Conservation (phyloP, 2,113 vertebrate species). For the Setophaga coronata region DNA sequence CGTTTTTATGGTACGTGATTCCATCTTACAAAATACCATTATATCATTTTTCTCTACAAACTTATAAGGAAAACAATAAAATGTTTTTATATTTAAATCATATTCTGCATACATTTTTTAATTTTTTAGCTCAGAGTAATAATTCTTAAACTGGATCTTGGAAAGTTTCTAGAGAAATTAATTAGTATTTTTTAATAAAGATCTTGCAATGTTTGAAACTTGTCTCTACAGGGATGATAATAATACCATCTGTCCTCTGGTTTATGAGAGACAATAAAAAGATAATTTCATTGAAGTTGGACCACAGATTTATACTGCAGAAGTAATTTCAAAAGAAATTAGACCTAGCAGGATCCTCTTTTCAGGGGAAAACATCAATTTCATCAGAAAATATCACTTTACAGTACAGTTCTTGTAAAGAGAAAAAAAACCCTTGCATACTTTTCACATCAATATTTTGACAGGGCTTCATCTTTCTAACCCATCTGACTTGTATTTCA, state of each 20-base stretch:
- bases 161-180: neutral
- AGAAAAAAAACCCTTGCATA: neutral
- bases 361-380: neutral
- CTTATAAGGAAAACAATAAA: neutral
- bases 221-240: neutral
- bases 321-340: slow-evolving; percentile 47
- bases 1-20: neutral
- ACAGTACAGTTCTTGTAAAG: neutral
- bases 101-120: neutral
- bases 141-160: neutral
- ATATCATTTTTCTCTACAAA: neutral
- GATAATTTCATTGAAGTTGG: slow-evolving; percentile 25
- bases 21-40: neutral
- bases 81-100: neutral
- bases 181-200: slow-evolving; percentile 19
- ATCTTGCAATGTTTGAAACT: neutral
- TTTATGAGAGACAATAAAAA: slow-evolving; percentile 30
- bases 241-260: neutral
- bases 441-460: neutral
- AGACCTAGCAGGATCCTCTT: slow-evolving; percentile 9
- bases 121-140: neutral
- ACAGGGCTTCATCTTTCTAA: neutral
- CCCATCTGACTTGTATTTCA: neutral
- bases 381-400: neutral
- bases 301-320: neutral